Evolutionary conservation across 2,888 invertebrate genomes (phyloP).

Genomic region (Drosophila niveifrons): DNA sequence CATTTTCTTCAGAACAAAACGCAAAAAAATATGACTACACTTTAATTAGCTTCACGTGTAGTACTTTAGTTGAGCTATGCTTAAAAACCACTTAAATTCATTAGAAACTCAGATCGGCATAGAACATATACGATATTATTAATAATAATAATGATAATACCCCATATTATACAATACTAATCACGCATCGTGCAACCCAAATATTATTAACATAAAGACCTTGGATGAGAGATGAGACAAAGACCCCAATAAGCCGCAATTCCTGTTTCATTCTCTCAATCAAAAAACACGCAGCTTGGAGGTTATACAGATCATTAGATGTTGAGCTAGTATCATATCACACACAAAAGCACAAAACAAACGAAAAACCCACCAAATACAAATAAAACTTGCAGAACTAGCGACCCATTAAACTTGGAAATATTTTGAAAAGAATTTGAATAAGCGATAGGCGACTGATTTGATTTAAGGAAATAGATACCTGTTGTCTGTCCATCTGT

Average conservation of each 20-base stretch:
- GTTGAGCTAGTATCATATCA: conserved; percentile 33
- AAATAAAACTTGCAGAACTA: conserved; percentile 44
- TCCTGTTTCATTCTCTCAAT: conserved; percentile 48
- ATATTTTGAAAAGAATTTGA: conserved; percentile 28
- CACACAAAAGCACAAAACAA: conserved; percentile 16
- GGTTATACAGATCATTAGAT: conserved; percentile 46
- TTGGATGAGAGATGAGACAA: conserved; percentile 22
- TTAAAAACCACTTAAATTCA: conserved; percentile 18
- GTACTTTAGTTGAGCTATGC: conserved; percentile 7
- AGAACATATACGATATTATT: conserved; percentile 16
- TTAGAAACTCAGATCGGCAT: conserved; percentile 25
- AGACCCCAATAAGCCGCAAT: conserved; percentile 35
- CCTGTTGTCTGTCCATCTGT: conserved; percentile 2
- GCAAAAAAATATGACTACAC: conserved; percentile 4
- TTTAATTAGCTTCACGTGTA: conserved; percentile 52
- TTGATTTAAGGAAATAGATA: conserved; percentile 30
- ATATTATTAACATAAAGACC: conserved; percentile 48
- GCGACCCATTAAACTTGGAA: conserved; percentile 52
- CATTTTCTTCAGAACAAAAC: conserved; percentile 27
- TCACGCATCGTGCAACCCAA: conserved; percentile 37
- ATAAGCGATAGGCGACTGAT: conserved; percentile 26
- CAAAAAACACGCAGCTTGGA: conserved; percentile 32
- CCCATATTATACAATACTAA: conserved; percentile 27
- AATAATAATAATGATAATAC: conserved; percentile 13
- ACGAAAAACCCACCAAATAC: conserved; percentile 49